Conservation (phyloP, 2,113 vertebrate species). For the Pipa parva region DNA sequence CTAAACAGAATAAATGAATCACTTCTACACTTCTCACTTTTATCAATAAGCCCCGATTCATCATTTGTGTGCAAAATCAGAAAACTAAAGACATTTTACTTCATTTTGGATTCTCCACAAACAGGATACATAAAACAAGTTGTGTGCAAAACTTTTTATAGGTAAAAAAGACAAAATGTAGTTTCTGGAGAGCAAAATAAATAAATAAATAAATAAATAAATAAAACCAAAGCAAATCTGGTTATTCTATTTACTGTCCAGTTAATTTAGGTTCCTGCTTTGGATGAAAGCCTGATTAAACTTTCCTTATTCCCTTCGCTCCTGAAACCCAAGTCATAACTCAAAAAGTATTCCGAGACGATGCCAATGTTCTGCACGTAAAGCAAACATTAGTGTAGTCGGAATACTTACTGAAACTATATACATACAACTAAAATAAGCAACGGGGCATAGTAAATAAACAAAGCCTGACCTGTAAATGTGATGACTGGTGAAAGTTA, state of each 20-base stretch:
- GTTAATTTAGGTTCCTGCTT: constrained; percentile 6
- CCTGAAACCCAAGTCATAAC: background rate
- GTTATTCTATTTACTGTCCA: background rate
- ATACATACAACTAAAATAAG: background rate
- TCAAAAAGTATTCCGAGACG: background rate
- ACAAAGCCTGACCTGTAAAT: background rate
- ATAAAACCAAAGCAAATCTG: too few relatives aligned
- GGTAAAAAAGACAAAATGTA: too few relatives aligned
- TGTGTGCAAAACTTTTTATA: too few relatives aligned
- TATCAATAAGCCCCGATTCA: too few relatives aligned
- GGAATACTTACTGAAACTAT: background rate
- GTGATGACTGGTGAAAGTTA: background rate
- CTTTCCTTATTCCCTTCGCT: background rate
- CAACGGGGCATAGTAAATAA: background rate
- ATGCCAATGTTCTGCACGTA: background rate
- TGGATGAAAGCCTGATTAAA: background rate
- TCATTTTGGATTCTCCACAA: too few relatives aligned
- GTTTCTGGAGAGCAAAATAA: too few relatives aligned
- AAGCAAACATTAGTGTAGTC: background rate
- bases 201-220: too few relatives aligned
- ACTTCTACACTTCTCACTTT: too few relatives aligned
- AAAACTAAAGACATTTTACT: too few relatives aligned
- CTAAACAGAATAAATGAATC: too few relatives aligned
- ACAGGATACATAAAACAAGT: too few relatives aligned
- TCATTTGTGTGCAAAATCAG: too few relatives aligned